Evolutionary conservation across 2,113 vertebrate species (phyloP).

Genomic region (Pipa parva): DNA sequence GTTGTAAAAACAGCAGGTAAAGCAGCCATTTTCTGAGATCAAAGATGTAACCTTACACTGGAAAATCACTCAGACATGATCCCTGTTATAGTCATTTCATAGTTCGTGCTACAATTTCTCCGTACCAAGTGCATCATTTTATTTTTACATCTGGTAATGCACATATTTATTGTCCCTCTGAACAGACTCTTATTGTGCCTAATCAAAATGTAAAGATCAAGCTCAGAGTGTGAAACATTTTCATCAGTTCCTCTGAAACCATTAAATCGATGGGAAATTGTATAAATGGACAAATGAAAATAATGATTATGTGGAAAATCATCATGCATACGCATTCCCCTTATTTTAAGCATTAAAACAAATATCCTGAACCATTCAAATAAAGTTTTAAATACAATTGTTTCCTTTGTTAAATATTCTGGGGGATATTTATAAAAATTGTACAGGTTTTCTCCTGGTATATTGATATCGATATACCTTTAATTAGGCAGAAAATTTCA

Average conservation of each 20-base stretch:
- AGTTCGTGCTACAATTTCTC: constrained; percentile 44
- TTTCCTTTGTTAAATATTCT: not conserved
- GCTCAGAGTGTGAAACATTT: constrained; percentile 39
- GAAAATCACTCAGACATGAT: constrained; percentile 54
- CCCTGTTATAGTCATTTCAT: constrained; percentile 42
- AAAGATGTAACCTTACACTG: constrained; percentile 58
- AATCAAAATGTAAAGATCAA: constrained; percentile 48
- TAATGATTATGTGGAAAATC: constrained; percentile 47
- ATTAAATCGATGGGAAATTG: constrained; percentile 43
- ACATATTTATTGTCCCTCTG: constrained; percentile 48
- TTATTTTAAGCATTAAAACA: constrained; percentile 36
- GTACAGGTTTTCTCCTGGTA: too few species aligned
- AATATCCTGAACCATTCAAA: constrained; percentile 14
- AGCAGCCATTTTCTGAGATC: constrained; percentile 56
- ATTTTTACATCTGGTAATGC: constrained; percentile 39
- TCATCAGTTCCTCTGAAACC: constrained; percentile 45
- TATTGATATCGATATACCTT: too few species aligned
- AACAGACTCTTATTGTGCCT: constrained; percentile 49
- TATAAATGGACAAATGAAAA: constrained; percentile 36
- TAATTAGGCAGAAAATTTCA: too few species aligned
- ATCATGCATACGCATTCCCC: constrained; percentile 25
- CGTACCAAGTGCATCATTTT: constrained; percentile 30
- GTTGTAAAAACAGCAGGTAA: constrained; percentile 52
- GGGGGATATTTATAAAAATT: too few species aligned
- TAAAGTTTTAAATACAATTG: constrained; percentile 24